A percentile compares a stretch with the other conserved stretches of the same genome.
Evolutionary conservation across 1,140 invertebrate species (phyloP).

Genomic region (Trichonephila clavipes): DNA sequence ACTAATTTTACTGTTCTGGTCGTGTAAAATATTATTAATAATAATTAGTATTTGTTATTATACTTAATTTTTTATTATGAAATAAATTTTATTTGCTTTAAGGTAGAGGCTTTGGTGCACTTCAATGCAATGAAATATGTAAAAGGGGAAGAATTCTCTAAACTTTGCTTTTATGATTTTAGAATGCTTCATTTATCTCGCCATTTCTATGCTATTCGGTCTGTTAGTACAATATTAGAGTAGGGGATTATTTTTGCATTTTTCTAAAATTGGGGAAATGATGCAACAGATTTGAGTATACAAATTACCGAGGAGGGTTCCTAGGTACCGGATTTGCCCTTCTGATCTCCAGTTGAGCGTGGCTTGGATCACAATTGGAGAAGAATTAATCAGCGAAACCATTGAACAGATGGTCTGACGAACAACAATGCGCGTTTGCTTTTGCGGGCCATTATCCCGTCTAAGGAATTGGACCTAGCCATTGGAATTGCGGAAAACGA

Average conservation of each 20-base stretch:
- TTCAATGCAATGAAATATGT: too few species aligned
- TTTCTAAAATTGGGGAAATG: neutral
- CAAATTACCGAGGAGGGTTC: neutral
- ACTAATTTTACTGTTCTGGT: too few species aligned
- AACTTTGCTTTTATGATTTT: too few species aligned
- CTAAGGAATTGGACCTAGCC: constrained; percentile 68
- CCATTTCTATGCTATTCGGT: too few species aligned
- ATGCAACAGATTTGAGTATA: neutral
- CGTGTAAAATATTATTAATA: too few species aligned
- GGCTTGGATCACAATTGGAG: constrained; percentile 51
- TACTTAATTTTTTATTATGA: too few species aligned
- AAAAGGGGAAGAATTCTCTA: too few species aligned
- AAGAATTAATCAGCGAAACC: constrained; percentile 70
- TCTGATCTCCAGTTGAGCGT: constrained; percentile 49
- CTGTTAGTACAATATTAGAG: neutral
- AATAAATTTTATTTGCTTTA: too few species aligned
- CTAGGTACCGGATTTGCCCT: constrained; percentile 40
- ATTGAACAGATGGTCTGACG: constrained; percentile 71
- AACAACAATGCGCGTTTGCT: constrained; percentile 70
- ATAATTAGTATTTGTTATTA: too few species aligned
- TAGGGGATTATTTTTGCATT: neutral
- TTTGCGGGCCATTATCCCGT: constrained; percentile 60
- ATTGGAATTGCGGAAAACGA: constrained; percentile 60
- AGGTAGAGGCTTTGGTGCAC: too few species aligned
- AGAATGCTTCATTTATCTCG: too few species aligned